Percentiles rank a stretch among this genome's conserved stretches.
Conservation (phyloP, 2,113 vertebrate species). For the Lamprotornis superbus region DNA sequence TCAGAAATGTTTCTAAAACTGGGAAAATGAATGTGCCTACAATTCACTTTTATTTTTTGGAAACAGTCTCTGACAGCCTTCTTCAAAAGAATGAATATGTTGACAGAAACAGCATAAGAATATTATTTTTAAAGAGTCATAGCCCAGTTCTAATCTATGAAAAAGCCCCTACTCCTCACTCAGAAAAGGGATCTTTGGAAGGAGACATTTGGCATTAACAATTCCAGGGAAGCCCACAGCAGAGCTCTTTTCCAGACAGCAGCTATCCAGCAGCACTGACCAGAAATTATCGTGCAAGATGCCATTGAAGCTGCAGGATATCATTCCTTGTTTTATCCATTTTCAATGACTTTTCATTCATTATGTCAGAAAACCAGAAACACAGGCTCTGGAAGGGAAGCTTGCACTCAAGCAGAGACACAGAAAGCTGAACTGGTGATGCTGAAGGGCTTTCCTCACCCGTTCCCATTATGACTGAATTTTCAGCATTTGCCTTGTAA, state of each 20-base stretch:
- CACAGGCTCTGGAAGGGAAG: not conserved
- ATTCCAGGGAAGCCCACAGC: not conserved
- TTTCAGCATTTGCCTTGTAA: not conserved
- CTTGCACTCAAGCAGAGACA: not conserved
- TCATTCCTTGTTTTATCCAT: not conserved
- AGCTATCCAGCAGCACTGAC: not conserved
- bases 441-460: not conserved
- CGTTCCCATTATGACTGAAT: accelerated
- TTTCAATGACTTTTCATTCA: not conserved
- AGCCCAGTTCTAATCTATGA: not conserved
- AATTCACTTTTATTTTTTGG: not conserved
- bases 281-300: not conserved
- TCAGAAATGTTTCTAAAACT: not conserved
- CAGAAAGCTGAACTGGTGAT: not conserved
- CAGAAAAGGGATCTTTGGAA: not conserved
- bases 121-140: not conserved
- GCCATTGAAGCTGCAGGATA: not conserved
- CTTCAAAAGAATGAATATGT: not conserved
- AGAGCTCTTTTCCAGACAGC: not conserved
- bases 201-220: conserved; percentile 39
- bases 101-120: not conserved
- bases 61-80: not conserved
- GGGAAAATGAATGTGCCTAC: not conserved
- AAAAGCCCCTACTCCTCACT: not conserved
- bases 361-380: not conserved